A percentile compares a stretch with the other conserved stretches of the same genome.
phyloP scores from a whole-genome alignment of 2,888 invertebrate species.

The Physocephala rufipes region DNA sequence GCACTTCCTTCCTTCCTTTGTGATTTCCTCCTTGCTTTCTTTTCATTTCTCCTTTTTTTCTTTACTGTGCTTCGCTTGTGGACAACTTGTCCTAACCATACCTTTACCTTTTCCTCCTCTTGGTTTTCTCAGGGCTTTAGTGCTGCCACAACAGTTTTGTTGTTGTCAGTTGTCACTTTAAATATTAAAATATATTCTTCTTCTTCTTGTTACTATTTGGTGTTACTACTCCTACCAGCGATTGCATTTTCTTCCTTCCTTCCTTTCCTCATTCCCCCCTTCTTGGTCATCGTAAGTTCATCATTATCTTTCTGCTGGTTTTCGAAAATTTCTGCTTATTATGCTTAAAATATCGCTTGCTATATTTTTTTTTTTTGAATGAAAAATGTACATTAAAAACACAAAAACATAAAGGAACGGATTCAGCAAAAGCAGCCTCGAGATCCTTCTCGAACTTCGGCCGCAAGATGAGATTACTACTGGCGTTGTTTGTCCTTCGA shows the following conservation, averaged over 20 bases:
- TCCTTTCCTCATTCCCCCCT: too few relatives aligned
- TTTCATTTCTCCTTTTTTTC: neutral
- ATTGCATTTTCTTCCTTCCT: neutral
- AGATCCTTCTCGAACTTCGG: slow-evolving; percentile 8
- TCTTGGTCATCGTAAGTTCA: too few relatives aligned
- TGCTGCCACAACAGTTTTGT: too few relatives aligned
- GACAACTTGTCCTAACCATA: too few relatives aligned
- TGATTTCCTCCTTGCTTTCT: neutral
- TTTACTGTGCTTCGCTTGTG: neutral
- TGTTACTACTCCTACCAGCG: neutral
- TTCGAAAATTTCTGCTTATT: slow-evolving; percentile 39
- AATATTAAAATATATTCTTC: too few relatives aligned
- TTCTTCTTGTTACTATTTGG: too few relatives aligned
- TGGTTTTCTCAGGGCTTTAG: too few relatives aligned
- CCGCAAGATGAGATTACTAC: slow-evolving; percentile 35
- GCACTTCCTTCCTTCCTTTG: too few relatives aligned
- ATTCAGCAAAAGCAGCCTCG: neutral
- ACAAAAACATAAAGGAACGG: neutral
- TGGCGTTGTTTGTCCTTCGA: slow-evolving; percentile 7
- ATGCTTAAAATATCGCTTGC: slow-evolving; percentile 45
- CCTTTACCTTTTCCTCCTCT: too few relatives aligned
- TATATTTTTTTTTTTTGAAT: slow-evolving; percentile 18
- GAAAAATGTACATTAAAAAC: slow-evolving; percentile 12
- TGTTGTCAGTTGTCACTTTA: too few relatives aligned
- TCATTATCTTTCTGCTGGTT: slow-evolving; percentile 20